Evolutionary conservation across 1,140 invertebrate genomes (phyloP).

Genomic region (Drosophila trapezifrons): DNA sequence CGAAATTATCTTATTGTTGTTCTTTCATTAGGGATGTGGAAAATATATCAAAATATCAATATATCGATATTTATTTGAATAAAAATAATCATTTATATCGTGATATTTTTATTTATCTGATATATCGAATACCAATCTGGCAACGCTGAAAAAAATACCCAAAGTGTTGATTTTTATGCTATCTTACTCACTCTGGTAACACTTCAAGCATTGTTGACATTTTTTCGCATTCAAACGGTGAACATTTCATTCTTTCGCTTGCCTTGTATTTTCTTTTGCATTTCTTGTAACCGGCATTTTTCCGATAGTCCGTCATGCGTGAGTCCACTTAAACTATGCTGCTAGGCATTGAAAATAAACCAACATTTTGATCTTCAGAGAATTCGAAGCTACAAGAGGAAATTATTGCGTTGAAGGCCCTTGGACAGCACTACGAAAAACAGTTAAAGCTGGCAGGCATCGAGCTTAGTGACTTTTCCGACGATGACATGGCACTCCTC

Average conservation of each 20-base stretch:
- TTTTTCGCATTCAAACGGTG: not conserved
- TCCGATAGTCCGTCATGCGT: slow-evolving; percentile 21
- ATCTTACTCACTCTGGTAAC: slow-evolving; percentile 2
- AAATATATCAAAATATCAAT: too few relatives aligned
- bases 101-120: too few relatives aligned
- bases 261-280: not conserved
- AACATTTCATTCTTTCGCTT: not conserved
- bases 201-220: not conserved
- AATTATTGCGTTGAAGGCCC: slow-evolving; percentile 35
- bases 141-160: not conserved
- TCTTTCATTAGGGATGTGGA: too few relatives aligned
- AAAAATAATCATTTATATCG: too few relatives aligned
- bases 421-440: slow-evolving; percentile 52
- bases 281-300: too few relatives aligned
- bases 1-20: slow-evolving; percentile 14
- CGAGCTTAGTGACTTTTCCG: slow-evolving; percentile 52
- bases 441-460: slow-evolving; percentile 51
- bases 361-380: slow-evolving; percentile 17
- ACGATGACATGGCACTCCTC: slow-evolving; percentile 56
- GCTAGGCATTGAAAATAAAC: not conserved
- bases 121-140: too few relatives aligned
- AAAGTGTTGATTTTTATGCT: not conserved
- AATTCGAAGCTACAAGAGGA: slow-evolving; percentile 52
- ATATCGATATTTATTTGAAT: too few relatives aligned
- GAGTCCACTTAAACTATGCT: not conserved